Conservation (phyloP, 2,113 vertebrate genomes). For the Sardina pilchardus region DNA sequence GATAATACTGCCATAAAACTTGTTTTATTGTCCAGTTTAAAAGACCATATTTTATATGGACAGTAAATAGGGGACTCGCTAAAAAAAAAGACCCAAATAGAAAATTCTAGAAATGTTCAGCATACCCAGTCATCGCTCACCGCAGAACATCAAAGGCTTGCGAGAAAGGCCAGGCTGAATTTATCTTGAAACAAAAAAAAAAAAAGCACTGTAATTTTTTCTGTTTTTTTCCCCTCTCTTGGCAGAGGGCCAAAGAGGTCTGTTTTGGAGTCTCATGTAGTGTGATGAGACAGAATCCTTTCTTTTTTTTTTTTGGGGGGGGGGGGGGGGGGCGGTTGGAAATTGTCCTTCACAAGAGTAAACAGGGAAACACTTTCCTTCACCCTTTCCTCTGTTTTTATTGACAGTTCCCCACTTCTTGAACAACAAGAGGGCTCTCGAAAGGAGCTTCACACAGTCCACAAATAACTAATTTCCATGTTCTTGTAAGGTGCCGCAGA, state of each 20-base stretch:
- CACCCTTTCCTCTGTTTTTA: background rate
- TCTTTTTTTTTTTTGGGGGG: background rate
- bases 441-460: background rate
- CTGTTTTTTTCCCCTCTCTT: constrained; percentile 24
- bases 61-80: constrained; percentile 43
- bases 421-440: background rate
- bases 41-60: constrained; percentile 51
- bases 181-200: constrained; percentile 35
- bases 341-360: background rate
- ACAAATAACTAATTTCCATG: background rate
- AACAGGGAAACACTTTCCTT: background rate
- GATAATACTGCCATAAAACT: constrained; percentile 54
- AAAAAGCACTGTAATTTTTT: constrained; percentile 17
- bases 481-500: background rate
- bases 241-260: constrained; percentile 16
- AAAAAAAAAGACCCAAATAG: constrained; percentile 24
- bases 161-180: constrained; percentile 29
- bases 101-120: constrained; percentile 49
- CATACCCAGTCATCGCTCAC: constrained; percentile 32
- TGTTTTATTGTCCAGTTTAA: constrained; percentile 55
- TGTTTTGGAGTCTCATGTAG: constrained; percentile 22
- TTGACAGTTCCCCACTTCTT: background rate
- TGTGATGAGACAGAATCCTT: constrained; percentile 5
- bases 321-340: too few species aligned
- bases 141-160: constrained; percentile 44